phyloP scores from a whole-genome alignment of 1,140 invertebrate genomes.

The Drosophila watanabei region DNA sequence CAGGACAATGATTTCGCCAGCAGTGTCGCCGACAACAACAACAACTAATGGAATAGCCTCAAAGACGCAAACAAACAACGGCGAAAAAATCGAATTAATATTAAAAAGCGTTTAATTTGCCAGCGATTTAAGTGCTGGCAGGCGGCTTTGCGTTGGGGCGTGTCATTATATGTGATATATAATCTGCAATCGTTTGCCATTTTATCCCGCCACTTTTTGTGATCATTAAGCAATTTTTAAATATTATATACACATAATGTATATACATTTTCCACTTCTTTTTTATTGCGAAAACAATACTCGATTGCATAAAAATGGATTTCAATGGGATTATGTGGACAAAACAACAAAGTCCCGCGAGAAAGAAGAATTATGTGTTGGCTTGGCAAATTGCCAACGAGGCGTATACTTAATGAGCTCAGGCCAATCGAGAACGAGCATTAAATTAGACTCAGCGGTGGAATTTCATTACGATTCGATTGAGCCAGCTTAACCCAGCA shows the following conservation, averaged over 20 bases:
- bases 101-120: constrained; percentile 81
- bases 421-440: neutral
- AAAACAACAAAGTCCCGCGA: constrained; percentile 41
- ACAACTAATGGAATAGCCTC: constrained; percentile 38
- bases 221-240: constrained; percentile 77
- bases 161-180: constrained; percentile 65
- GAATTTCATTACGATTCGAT: constrained; percentile 8
- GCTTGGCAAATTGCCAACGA: constrained; percentile 70
- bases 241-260: constrained; percentile 11
- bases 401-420: constrained; percentile 73
- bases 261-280: constrained; percentile 13
- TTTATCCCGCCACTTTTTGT: constrained; percentile 39
- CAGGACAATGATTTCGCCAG: constrained; percentile 70
- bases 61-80: constrained; percentile 58
- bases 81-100: constrained; percentile 77
- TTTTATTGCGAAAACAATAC: constrained; percentile 63
- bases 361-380: constrained; percentile 27
- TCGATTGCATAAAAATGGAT: constrained; percentile 63
- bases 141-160: constrained; percentile 10
- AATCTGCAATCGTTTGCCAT: constrained; percentile 65
- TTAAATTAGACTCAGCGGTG: constrained; percentile 30
- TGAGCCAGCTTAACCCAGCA: constrained; percentile 1
- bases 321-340: constrained; percentile 73
- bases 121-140: constrained; percentile 51
- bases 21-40: constrained; percentile 21